Evolutionary conservation across 2,113 vertebrate genomes (phyloP).

Genomic region (Lepus europaeus): DNA sequence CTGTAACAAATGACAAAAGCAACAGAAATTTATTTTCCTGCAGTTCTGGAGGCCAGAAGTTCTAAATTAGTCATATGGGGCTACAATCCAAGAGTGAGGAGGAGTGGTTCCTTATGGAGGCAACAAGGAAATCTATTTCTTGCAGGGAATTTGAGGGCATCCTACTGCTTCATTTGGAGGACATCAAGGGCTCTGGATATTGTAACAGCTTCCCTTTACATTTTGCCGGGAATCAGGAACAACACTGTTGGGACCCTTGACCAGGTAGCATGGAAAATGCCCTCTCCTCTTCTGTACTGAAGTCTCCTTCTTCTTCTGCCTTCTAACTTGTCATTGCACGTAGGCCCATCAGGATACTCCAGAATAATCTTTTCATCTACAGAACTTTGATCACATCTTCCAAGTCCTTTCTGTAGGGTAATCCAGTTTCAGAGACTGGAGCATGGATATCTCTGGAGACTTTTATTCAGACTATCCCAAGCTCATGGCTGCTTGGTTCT

Average conservation of each 20-base stretch:
- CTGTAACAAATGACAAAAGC: not conserved
- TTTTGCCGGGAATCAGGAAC: too few species aligned
- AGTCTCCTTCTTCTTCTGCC: not conserved
- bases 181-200: too few species aligned
- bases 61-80: not conserved
- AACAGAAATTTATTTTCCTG: not conserved
- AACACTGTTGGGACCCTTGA: too few species aligned
- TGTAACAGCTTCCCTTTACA: too few species aligned
- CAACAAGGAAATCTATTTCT: not conserved
- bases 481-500: not conserved
- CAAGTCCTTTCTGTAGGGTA: not conserved
- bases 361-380: not conserved
- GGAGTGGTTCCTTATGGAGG: not conserved
- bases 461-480: not conserved
- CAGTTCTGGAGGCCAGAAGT: not conserved
- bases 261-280: too few species aligned
- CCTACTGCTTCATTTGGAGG: too few species aligned
- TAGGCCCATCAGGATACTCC: not conserved
- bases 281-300: not conserved
- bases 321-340: not conserved
- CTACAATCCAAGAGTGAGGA: not conserved
- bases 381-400: not conserved
- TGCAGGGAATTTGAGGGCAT: too few species aligned
- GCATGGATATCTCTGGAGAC: not conserved
- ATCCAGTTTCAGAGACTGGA: not conserved